Percentiles rank a stretch among this genome's conserved stretches.
Evolutionary conservation across 2,888 invertebrate species (phyloP).

Genomic region (Leistus spinibarbis): DNA sequence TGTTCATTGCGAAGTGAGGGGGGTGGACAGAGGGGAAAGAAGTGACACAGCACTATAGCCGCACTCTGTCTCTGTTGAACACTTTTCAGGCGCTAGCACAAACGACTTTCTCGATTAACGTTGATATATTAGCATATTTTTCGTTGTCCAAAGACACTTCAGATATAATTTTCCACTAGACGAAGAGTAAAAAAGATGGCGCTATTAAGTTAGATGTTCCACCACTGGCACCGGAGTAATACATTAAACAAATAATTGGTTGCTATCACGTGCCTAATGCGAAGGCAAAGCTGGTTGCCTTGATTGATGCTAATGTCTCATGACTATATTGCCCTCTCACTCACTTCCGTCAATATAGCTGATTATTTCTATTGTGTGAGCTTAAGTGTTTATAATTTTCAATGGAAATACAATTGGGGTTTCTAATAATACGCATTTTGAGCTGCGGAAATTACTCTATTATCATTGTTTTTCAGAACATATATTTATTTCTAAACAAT

Average conservation of each 20-base stretch:
- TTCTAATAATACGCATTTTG: no score
- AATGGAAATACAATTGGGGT: no score
- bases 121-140: conserved; percentile 38
- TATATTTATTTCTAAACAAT: no score
- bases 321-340: conserved; percentile 12
- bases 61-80: neutral
- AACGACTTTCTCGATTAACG: conserved; percentile 36
- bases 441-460: no score
- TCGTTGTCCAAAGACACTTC: conserved; percentile 33
- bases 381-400: neutral
- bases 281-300: neutral
- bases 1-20: no score
- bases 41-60: neutral
- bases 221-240: conserved; percentile 31
- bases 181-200: neutral
- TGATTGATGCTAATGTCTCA: conserved; percentile 33
- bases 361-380: neutral
- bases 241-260: conserved; percentile 37
- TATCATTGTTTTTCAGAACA: no score
- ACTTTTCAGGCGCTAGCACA: conserved; percentile 3
- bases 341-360: neutral
- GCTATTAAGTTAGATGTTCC: conserved; percentile 17
- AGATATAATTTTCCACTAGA: conserved; percentile 35
- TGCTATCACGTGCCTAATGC: conserved; percentile 22
- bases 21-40: neutral